These are phyloP conservation scores for Phthorimaea operculella DNA, from an alignment of 1,140 invertebrate species.

Conservation along the genomic window DNA sequence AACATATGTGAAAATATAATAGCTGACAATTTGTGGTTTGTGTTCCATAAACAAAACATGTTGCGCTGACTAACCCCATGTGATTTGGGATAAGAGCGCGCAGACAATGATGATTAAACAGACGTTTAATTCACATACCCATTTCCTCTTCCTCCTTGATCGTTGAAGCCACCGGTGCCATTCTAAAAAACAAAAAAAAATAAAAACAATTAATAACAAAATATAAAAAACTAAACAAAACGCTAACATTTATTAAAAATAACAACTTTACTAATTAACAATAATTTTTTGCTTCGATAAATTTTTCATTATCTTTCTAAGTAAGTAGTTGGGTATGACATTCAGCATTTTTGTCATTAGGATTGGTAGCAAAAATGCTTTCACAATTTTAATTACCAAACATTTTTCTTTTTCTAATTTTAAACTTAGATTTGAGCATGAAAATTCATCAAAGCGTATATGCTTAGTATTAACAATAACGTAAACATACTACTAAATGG, in stretches of 20 bases:
- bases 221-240: slow-evolving; percentile 58
- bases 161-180: slow-evolving; percentile 78
- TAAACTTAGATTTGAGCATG: slow-evolving; percentile 1
- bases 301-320: slow-evolving; percentile 7
- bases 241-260: slow-evolving; percentile 36
- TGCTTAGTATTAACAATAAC: slow-evolving; percentile 2
- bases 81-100: too few relatives aligned
- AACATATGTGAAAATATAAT: too few relatives aligned
- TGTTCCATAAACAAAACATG: too few relatives aligned
- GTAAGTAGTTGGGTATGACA: background rate
- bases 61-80: too few relatives aligned
- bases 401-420: background rate
- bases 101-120: too few relatives aligned
- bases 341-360: too few relatives aligned
- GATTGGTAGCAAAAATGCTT: too few relatives aligned
- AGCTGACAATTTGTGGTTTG: too few relatives aligned
- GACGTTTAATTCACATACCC: slow-evolving; percentile 66
- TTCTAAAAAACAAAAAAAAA: slow-evolving; percentile 82
- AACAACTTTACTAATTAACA: slow-evolving; percentile 15
- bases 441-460: slow-evolving; percentile 14
- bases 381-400: background rate
- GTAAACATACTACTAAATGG: slow-evolving; percentile 12
- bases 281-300: slow-evolving; percentile 12
- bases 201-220: slow-evolving; percentile 65
- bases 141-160: slow-evolving; percentile 80